A percentile compares a stretch with the other conserved stretches of the same genome.
Evolutionary conservation across 2,113 vertebrate species (phyloP).

Genomic region (Nannospalax galili): DNA sequence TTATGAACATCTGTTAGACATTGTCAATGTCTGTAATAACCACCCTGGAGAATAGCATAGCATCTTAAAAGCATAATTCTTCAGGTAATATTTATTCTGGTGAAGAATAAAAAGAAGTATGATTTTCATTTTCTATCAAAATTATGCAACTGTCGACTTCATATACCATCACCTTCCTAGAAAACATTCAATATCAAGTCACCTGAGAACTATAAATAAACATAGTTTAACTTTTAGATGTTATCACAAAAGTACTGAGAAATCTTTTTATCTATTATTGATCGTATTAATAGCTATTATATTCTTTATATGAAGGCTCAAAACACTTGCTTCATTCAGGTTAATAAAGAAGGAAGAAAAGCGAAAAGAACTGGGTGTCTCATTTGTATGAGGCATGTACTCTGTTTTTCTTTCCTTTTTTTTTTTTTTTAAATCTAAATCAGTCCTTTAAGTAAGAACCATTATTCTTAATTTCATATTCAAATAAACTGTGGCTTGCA

Average conservation of each 20-base stretch:
- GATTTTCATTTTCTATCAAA: slow-evolving; percentile 82
- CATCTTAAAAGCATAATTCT: slow-evolving; percentile 79
- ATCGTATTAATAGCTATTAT: slow-evolving; percentile 27
- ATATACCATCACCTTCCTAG: background rate
- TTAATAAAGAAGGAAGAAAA: background rate
- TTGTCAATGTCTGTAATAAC: slow-evolving; percentile 80
- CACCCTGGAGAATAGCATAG: slow-evolving; percentile 86
- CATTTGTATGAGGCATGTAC: background rate
- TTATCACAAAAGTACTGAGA: background rate
- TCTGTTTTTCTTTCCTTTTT: background rate
- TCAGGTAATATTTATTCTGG: slow-evolving; percentile 86
- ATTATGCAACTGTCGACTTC: slow-evolving; percentile 72
- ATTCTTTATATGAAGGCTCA: background rate
- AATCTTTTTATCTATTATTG: slow-evolving; percentile 36
- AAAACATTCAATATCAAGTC: slow-evolving; percentile 59
- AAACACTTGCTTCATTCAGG: slow-evolving; percentile 1
- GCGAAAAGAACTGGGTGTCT: background rate
- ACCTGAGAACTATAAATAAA: background rate
- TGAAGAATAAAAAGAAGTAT: slow-evolving; percentile 81
- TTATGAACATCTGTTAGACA: slow-evolving; percentile 71
- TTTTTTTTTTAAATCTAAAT: background rate
- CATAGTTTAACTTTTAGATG: background rate
- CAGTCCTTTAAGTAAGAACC: background rate
- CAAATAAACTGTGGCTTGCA: slow-evolving; percentile 9
- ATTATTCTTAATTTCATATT: background rate